Base-by-base conservation (phyloP, 2,888 invertebrate species). In the Drosophila austrosaltans region DNA sequence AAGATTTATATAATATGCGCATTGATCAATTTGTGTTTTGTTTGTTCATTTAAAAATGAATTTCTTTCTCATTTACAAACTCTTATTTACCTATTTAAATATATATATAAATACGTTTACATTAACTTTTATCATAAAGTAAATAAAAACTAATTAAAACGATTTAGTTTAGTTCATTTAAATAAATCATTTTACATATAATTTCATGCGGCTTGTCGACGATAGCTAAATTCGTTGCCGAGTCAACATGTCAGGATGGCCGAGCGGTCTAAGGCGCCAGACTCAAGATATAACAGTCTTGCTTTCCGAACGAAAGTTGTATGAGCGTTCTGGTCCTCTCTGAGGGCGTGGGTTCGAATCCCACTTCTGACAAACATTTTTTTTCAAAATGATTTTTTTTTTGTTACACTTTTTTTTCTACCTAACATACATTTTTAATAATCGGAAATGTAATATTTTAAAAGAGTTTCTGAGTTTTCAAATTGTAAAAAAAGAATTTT, bases 251-350 rank as follows among this genome's bases (percentile, higher is more conserved):
- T 91, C 91, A 91, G 91, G 89, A 89, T 90, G 90, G 90, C 90
- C 90, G 90, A 90, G 90, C 89, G 90, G 90, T 90, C 90, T 90
- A 90, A 90, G 90, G 87, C 90, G 90, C 90, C 90, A 89, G 89
- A 90, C 89, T 89, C 89, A 90, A 89, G 89, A 82, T 82, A 44
- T 28, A 39, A 30, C 16, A 72, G 70, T 87, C 84, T 86, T 84
- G 62, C 84, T 78, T 72, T 74, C 75, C 42, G 5, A 72, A 1
- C 66, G 65, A 64, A 39, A 79, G 76, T 65, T 66, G 42, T 63
- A 57, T 71, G 81, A 81, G 84, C 63, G 68, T 81, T 81, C 84
- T 81, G 81, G 84, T 81, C 81, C 87, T 82, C 83, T 82, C 67
- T 81, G 81, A 86, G 80, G 84, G 80, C 85, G 81, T 81, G 81